Base-by-base conservation (phyloP, 1,140 invertebrate genomes). In the Rhagoletis zephyria region DNA sequence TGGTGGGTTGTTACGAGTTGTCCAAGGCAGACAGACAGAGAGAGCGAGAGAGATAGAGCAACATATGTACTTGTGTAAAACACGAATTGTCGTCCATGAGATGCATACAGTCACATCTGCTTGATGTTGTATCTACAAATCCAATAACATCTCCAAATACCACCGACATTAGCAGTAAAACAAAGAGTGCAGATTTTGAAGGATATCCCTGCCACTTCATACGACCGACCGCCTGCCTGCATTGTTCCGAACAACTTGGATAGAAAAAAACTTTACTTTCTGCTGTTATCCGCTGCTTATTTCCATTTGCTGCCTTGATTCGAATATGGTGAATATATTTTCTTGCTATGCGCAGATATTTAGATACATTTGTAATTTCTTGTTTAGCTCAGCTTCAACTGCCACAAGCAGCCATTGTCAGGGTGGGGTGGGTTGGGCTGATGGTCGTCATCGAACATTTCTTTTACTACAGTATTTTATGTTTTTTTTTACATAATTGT, bases 21-120 rank as follows among this genome's bases (percentile, higher is more conserved):
- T 10, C 4, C 7, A 60, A 59, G 81, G 10, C 16, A 45, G 48
- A 10, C 40, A 45, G 74, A 48, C 40, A 30, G 30, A 30, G 30
- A 51, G 81, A 4, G 30, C 0, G 0, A 30, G 30, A 51, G 81
- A 4, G 56, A 85, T 5, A 63, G 81, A 85, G 56, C 56, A 63
- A 85, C 51, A 60, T 59, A 9, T 19, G 67, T 74, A 48, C 67
- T 74, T 74, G 42, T 74, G 67, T 74, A 42, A 6, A 45, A 74
- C 45, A 74, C 67, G 45, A n/a, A 45, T 40, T 74, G 67, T 45
- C 67, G 67, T 42, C 67, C 42, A 74, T 74, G 67, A 9, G 64
- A 67, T 67, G 30, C 12, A 63, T 63, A n/a, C 16, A 63, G 10
- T 7, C 16, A 74, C 16, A 14, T 74, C 40, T 48, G 40, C 42